These are phyloP conservation scores for Andrena trimmerana DNA, from an alignment of 2,888 invertebrate species.

Conservation along the genomic window DNA sequence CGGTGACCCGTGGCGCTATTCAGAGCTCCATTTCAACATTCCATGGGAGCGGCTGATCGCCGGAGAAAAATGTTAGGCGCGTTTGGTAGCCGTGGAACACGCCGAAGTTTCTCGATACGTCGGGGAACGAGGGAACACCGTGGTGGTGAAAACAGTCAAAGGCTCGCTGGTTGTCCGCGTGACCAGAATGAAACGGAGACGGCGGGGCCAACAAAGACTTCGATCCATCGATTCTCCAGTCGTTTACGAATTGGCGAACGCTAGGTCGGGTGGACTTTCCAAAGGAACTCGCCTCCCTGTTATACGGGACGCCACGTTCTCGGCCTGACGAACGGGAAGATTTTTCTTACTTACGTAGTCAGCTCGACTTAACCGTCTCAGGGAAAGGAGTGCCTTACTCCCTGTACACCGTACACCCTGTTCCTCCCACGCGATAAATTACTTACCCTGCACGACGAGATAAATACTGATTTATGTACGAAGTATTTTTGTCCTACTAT, in stretches of 20 bases:
- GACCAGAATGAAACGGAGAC: constrained; percentile 65
- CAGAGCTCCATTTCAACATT: constrained; percentile 28
- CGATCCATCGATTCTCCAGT: constrained; percentile 64
- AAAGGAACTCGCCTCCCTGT: constrained; percentile 14
- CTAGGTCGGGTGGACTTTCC: constrained; percentile 35
- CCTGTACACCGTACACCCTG: not conserved
- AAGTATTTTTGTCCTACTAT: not conserved
- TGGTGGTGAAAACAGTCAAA: constrained; percentile 50
- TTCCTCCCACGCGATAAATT: constrained; percentile 23
- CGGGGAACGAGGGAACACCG: constrained; percentile 19
- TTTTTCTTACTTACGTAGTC: constrained; percentile 48
- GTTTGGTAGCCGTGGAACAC: constrained; percentile 36
- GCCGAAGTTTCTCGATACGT: constrained; percentile 20
- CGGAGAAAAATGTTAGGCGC: constrained; percentile 43
- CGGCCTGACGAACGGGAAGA: constrained; percentile 22
- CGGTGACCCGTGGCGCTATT: constrained; percentile 24
- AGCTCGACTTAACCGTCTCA: not conserved
- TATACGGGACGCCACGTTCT: constrained; percentile 9
- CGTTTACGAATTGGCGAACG: constrained; percentile 72
- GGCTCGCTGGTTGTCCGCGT: constrained; percentile 56
- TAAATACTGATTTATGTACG: constrained; percentile 8
- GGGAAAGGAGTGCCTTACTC: not conserved
- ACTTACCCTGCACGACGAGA: not conserved
- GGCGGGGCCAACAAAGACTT: constrained; percentile 32
- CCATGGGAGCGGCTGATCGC: constrained; percentile 16